Percentiles rank a stretch among this genome's conserved stretches.
These are phyloP conservation scores for Rhyacophila brunnea DNA, from an alignment of 1,140 invertebrate genomes.

Conservation along the genomic window DNA sequence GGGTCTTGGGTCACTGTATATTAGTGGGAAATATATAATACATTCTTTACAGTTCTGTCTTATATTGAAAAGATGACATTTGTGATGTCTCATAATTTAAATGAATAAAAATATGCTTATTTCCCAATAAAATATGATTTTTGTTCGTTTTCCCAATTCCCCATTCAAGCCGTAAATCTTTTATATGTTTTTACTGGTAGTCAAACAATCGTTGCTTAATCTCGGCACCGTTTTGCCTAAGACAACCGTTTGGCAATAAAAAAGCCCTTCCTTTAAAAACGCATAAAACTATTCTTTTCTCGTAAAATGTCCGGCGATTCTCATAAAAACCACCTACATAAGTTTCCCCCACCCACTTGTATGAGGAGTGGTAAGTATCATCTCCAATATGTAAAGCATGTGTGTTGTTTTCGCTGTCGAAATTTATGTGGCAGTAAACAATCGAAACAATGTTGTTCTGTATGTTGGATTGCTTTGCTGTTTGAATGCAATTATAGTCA, in stretches of 20 bases:
- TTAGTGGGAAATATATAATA: no score
- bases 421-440: conserved; percentile 29
- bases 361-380: not conserved
- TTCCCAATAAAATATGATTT: no score
- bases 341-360: not conserved
- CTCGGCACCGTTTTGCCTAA: not conserved
- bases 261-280: not conserved
- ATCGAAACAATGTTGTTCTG: conserved; percentile 28
- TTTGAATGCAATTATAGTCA: not conserved
- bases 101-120: no score
- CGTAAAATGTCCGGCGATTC: conserved; percentile 3
- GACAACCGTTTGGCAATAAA: conserved; percentile 1
- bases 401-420: conserved; percentile 8
- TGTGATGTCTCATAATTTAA: no score
- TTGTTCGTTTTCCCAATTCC: no score
- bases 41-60: no score
- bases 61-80: no score
- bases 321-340: conserved; percentile 2
- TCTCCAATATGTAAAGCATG: conserved; percentile 7
- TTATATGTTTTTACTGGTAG: no score
- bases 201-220: not conserved
- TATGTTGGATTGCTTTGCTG: conserved; percentile 16
- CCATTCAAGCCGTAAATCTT: no score
- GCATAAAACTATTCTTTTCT: conserved; percentile 3
- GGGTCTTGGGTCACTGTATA: no score